These are phyloP conservation scores for Papilio machaon DNA, from an alignment of 1,140 invertebrate species.

Conservation along the genomic window DNA sequence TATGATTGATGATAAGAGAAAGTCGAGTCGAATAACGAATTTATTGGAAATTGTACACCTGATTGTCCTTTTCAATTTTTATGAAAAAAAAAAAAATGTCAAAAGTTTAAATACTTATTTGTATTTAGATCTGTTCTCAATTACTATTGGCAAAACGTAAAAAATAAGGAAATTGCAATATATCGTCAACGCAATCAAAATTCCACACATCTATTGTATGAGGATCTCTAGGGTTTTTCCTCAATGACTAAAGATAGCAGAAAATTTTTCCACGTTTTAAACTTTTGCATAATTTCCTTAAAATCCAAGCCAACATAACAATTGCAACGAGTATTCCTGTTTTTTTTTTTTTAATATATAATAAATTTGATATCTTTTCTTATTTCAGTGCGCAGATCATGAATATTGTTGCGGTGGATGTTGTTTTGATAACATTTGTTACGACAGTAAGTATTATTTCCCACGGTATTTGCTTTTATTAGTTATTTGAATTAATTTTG, in stretches of 20 bases:
- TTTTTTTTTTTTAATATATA: neutral
- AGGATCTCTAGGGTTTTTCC: neutral
- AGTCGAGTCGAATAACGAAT: neutral
- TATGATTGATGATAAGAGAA: neutral
- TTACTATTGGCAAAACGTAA: no score
- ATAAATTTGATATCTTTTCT: constrained; percentile 10
- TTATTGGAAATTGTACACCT: no score
- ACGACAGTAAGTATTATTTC: constrained; percentile 59
- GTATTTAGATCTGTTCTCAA: no score
- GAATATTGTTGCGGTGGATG: constrained; percentile 72
- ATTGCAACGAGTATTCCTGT: neutral
- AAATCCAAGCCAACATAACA: neutral
- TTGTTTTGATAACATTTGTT: constrained; percentile 64
- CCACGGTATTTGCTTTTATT: neutral
- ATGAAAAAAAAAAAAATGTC: no score
- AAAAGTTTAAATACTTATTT: no score
- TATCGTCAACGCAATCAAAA: no score
- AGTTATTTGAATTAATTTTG: neutral
- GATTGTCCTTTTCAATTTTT: neutral
- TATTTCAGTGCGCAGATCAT: constrained; percentile 59
- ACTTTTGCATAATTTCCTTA: neutral
- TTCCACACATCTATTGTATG: no score
- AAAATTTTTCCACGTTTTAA: neutral
- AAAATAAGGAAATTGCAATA: no score
- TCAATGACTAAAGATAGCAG: neutral